Percentiles rank a stretch among this genome's conserved stretches.
Evolutionary conservation across 2,888 invertebrate genomes (phyloP).

Genomic region (Chrysolina oricalcia): DNA sequence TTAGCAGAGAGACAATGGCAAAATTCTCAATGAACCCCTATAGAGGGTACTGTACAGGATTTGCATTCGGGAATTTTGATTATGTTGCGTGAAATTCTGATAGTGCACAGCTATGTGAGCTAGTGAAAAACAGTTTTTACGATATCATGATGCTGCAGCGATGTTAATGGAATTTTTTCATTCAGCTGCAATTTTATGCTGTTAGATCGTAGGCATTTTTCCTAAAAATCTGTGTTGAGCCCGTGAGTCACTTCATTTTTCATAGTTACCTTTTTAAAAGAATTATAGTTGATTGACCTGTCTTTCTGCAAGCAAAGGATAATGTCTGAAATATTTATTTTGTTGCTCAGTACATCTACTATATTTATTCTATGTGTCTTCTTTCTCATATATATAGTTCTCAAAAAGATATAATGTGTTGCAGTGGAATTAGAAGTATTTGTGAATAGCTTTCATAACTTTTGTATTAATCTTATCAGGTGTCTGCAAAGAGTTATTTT

Average conservation of each 20-base stretch:
- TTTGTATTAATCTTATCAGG: constrained; percentile 29
- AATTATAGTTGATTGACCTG: no score
- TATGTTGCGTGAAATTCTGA: constrained; percentile 3
- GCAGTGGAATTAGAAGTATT: constrained; percentile 23
- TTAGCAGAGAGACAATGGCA: constrained; percentile 32
- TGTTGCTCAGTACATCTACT: no score
- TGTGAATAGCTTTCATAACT: constrained; percentile 17
- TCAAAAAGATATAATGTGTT: constrained; percentile 5
- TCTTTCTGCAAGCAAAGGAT: no score
- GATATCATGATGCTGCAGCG: neutral
- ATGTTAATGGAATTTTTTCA: neutral
- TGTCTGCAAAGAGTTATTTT: constrained; percentile 45
- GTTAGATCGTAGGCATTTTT: no score
- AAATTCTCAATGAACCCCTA: constrained; percentile 23
- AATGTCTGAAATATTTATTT: no score
- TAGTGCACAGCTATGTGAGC: neutral
- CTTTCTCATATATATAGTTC: no score
- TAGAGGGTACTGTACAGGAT: neutral
- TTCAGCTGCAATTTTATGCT: neutral
- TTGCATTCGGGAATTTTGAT: neutral
- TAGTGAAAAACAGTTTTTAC: neutral
- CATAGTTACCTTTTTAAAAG: no score
- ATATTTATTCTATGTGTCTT: no score
- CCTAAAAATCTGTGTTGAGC: no score
- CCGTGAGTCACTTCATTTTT: no score